These are phyloP conservation scores for Urophycis tenuis DNA, from an alignment of 2,797 vertebrate genomes.

Conservation along the genomic window DNA sequence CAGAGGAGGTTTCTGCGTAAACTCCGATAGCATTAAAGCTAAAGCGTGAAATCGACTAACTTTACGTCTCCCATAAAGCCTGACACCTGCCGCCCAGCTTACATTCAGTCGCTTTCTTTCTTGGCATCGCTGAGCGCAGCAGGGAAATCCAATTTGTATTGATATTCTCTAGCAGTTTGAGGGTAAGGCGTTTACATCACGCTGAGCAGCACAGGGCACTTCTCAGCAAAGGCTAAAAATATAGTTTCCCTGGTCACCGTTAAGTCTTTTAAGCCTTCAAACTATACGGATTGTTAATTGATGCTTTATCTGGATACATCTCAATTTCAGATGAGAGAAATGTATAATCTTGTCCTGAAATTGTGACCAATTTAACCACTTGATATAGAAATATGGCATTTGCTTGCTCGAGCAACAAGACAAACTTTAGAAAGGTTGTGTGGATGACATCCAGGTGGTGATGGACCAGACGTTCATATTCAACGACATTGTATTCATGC, in stretches of 20 bases:
- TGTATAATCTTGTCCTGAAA: not conserved
- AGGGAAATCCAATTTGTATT: slow-evolving; percentile 43
- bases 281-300: slow-evolving; percentile 31
- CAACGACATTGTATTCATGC: not conserved
- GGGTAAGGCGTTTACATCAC: slow-evolving; percentile 42
- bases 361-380: not conserved
- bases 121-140: slow-evolving; percentile 26
- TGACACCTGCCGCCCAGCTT: slow-evolving; percentile 8
- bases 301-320: slow-evolving; percentile 20
- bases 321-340: not conserved
- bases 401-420: not conserved
- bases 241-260: slow-evolving; percentile 20
- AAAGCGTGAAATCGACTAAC: not conserved
- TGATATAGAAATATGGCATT: not conserved
- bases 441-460: not conserved
- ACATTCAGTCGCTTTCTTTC: slow-evolving; percentile 23
- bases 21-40: no score
- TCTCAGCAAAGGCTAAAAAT: slow-evolving; percentile 43
- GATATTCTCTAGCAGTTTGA: slow-evolving; percentile 27
- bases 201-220: slow-evolving; percentile 21
- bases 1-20: no score
- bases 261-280: slow-evolving; percentile 25
- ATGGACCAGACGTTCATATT: not conserved
- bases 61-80: not conserved
- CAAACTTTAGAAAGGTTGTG: not conserved